Conservation (phyloP, 2,113 vertebrate species). For the Callaeas wilsoni region DNA sequence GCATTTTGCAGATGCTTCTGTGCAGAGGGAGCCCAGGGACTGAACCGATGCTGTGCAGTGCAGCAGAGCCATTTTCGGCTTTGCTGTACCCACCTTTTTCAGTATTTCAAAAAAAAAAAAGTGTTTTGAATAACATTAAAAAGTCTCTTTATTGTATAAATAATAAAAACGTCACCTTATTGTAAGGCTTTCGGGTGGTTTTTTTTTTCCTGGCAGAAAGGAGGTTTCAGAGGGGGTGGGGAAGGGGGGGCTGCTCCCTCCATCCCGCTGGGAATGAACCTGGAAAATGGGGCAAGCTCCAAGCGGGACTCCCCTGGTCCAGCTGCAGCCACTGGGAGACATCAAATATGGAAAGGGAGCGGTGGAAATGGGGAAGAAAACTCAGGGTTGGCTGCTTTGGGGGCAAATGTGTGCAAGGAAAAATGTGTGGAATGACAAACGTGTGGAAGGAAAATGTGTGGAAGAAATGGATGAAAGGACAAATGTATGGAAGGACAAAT, state of each 20-base stretch:
- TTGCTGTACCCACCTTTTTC: constrained; percentile 96
- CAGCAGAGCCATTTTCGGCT: constrained; percentile 98
- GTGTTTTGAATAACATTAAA: constrained; percentile 99
- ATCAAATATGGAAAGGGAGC: rapidly evolving
- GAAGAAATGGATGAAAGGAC: neutral
- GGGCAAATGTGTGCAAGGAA: neutral
- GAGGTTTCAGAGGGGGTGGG: neutral
- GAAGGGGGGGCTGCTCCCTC: neutral
- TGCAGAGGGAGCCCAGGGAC: constrained; percentile 85
- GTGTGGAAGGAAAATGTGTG: rapidly evolving
- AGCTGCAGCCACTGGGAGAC: neutral
- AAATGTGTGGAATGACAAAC: neutral
- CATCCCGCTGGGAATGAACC: neutral
- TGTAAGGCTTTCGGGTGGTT: constrained; percentile 70
- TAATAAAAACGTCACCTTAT: constrained; percentile 98
- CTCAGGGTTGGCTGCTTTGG: rapidly evolving
- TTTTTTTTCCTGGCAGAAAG: neutral
- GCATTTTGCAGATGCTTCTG: constrained; percentile 92
- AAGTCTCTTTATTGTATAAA: constrained; percentile 98
- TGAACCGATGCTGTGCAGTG: constrained; percentile 85
- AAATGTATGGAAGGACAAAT: neutral
- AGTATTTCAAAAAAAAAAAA: constrained; percentile 87
- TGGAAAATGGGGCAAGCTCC: neutral
- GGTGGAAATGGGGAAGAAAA: rapidly evolving
- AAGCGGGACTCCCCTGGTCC: neutral